Percentiles rank a stretch among this genome's conserved stretches.
These are phyloP conservation scores for Calonectris borealis DNA, from an alignment of 2,113 vertebrate species.

Conservation along the genomic window DNA sequence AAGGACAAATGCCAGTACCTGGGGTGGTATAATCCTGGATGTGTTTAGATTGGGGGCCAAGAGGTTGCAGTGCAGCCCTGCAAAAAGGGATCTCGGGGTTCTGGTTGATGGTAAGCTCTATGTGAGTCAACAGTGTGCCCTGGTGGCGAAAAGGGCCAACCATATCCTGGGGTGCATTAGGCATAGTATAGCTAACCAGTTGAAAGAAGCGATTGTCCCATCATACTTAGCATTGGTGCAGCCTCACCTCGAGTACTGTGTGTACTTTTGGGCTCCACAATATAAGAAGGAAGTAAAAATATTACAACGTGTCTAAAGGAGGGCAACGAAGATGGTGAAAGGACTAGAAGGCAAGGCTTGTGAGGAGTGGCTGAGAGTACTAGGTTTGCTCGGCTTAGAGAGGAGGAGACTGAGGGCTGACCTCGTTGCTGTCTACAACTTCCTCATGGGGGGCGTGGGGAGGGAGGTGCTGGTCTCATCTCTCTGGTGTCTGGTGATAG, in stretches of 20 bases:
- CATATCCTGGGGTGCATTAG: neutral
- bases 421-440: neutral
- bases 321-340: neutral
- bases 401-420: neutral
- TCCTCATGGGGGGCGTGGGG: neutral
- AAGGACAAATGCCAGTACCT: neutral
- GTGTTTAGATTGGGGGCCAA: neutral
- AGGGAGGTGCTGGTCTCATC: neutral
- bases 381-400: neutral
- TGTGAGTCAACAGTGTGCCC: neutral
- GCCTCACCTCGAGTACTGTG: neutral
- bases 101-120: neutral
- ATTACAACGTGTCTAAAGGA: neutral
- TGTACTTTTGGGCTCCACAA: neutral
- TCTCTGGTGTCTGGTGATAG: neutral
- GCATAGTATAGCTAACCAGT: neutral
- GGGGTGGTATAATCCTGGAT: neutral
- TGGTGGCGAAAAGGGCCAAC: neutral
- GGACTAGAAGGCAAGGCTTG: neutral
- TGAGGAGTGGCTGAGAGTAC: neutral
- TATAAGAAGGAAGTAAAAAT: neutral
- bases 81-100: neutral
- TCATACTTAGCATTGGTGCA: neutral
- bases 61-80: neutral
- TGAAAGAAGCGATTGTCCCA: neutral